phyloP scores from a whole-genome alignment of 2,888 invertebrate species.

The Agrochola circellaris region DNA sequence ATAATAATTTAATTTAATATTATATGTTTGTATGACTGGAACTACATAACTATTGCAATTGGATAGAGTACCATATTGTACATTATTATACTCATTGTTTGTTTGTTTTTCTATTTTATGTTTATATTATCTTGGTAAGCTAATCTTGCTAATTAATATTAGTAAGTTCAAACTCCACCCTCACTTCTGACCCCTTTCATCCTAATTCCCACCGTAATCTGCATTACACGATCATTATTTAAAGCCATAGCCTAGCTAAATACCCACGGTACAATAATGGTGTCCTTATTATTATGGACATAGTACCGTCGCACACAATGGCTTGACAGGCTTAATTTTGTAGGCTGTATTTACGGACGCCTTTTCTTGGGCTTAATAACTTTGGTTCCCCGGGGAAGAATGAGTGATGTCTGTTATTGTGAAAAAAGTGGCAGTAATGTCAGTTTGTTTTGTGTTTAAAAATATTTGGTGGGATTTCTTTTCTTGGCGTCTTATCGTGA shows the following conservation, averaged over 20 bases:
- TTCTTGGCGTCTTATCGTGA: not conserved
- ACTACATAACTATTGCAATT: not conserved
- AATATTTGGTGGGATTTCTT: not conserved
- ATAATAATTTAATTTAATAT: not conserved
- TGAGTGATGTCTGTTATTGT: slow-evolving; percentile 29
- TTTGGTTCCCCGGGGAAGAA: slow-evolving; percentile 64
- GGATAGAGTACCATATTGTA: too few relatives aligned
- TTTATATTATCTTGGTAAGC: too few relatives aligned
- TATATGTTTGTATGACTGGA: not conserved
- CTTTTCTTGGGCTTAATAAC: slow-evolving; percentile 75
- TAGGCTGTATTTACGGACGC: slow-evolving; percentile 64
- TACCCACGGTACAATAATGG: slow-evolving; percentile 38
- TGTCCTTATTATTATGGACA: slow-evolving; percentile 40
- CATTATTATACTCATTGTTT: too few relatives aligned
- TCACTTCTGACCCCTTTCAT: slow-evolving; percentile 22
- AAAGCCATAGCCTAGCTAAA: slow-evolving; percentile 39
- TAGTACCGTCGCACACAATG: slow-evolving; percentile 58
- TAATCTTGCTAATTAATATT: too few relatives aligned
- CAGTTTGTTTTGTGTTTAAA: slow-evolving; percentile 12
- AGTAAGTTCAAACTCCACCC: not conserved
- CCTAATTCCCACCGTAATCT: slow-evolving; percentile 48
- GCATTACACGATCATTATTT: slow-evolving; percentile 39
- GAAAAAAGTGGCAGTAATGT: not conserved
- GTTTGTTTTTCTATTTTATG: too few relatives aligned
- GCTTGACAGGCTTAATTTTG: slow-evolving; percentile 61